Percentiles rank a stretch among this genome's conserved stretches.
phyloP scores from a whole-genome alignment of 2,113 vertebrate species.

The Ctenomys sociabilis region DNA sequence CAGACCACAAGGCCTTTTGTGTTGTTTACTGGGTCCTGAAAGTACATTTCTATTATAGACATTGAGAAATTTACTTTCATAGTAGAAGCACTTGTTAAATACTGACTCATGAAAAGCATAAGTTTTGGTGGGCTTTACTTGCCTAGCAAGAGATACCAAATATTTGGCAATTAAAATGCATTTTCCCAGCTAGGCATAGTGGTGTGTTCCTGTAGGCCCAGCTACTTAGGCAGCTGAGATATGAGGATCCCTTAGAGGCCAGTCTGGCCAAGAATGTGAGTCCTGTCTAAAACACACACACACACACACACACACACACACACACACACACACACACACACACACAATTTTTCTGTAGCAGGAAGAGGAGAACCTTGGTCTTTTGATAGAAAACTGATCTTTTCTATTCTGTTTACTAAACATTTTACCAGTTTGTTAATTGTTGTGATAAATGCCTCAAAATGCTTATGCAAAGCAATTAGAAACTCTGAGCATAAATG shows the following conservation, averaged over 20 bases:
- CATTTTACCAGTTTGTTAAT: neutral
- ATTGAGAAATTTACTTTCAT: neutral
- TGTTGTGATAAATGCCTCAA: neutral
- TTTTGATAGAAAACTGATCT: slow-evolving; percentile 25
- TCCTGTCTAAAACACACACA: neutral
- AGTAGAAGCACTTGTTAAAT: neutral
- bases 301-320: neutral
- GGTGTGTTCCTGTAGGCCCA: neutral
- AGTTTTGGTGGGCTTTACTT: slow-evolving; percentile 5
- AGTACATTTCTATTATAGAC: neutral
- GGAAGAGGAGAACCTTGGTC: neutral
- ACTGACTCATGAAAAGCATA: neutral
- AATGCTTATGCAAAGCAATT: neutral
- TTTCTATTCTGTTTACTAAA: slow-evolving; percentile 12
- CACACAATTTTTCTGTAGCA: neutral
- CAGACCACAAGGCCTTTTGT: neutral
- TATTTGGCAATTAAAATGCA: neutral
- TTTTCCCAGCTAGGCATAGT: neutral
- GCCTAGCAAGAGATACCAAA: neutral
- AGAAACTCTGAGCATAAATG: slow-evolving; percentile 8
- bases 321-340: neutral
- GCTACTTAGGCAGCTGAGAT: neutral
- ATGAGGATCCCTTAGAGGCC: neutral
- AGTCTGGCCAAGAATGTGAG: neutral
- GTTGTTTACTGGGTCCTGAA: neutral